A percentile compares a stretch with the other conserved stretches of the same genome.
Conservation (phyloP, 2,888 invertebrate genomes). For the Quadroppia sp. region DNA sequence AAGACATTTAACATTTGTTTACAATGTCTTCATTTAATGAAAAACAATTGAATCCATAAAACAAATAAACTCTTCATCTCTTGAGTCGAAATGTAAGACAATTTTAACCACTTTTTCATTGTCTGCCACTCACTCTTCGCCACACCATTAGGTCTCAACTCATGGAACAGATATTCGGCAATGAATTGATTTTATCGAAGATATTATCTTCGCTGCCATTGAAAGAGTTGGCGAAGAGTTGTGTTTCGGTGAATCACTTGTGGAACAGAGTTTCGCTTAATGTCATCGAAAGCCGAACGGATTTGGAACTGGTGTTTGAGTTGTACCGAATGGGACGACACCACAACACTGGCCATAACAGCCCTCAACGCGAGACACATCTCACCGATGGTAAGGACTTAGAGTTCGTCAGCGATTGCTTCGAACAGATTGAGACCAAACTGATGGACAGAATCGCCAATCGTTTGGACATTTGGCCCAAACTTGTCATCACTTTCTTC, state of each 20-base stretch:
- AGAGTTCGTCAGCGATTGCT: slow-evolving; percentile 11
- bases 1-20: too few species aligned
- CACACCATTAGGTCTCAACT: neutral
- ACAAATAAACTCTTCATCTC: too few species aligned
- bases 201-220: slow-evolving; percentile 3
- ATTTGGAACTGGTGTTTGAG: neutral
- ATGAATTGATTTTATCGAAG: slow-evolving; percentile 30
- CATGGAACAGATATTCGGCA: neutral
- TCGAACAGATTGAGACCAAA: neutral
- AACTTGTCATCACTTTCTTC: slow-evolving; percentile 15
- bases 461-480: neutral
- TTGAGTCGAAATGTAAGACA: neutral
- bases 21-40: too few species aligned
- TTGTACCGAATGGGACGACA: slow-evolving; percentile 28
- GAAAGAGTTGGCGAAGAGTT: neutral
- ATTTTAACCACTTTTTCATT: neutral
- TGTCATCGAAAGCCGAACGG: slow-evolving; percentile 16
- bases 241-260: neutral
- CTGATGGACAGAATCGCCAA: neutral
- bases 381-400: neutral
- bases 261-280: neutral
- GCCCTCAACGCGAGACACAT: neutral
- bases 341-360: neutral
- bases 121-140: too few species aligned
- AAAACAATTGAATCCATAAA: too few species aligned